Evolutionary conservation across 2,888 invertebrate genomes (phyloP).

Genomic region (Marronus borbonicus): DNA sequence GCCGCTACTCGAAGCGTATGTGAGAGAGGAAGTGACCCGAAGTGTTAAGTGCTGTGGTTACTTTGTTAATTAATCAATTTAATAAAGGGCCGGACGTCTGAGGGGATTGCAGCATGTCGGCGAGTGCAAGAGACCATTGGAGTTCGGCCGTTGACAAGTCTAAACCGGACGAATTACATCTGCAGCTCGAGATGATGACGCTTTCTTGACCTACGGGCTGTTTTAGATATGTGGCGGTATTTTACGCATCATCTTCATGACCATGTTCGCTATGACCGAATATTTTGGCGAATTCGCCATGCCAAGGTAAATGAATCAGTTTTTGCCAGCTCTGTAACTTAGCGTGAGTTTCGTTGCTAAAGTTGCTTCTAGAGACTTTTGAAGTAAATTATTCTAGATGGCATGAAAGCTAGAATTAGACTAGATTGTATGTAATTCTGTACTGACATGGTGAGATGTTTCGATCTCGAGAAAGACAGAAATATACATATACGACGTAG

Average conservation of each 20-base stretch:
- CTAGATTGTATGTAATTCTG: too few relatives aligned
- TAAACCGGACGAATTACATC: not conserved
- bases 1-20: too few relatives aligned
- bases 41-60: constrained; percentile 14
- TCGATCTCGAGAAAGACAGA: too few relatives aligned
- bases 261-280: constrained; percentile 73
- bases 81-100: too few relatives aligned
- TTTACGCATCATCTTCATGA: constrained; percentile 48
- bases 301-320: constrained; percentile 67
- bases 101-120: not conserved
- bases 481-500: too few relatives aligned
- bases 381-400: too few relatives aligned
- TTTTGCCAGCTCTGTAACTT: not conserved
- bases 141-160: not conserved
- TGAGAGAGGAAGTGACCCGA: not conserved
- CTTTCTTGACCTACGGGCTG: constrained; percentile 40
- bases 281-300: constrained; percentile 73
- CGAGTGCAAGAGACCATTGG: not conserved
- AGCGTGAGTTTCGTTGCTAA: too few relatives aligned
- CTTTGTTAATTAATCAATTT: not conserved
- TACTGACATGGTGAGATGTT: too few relatives aligned
- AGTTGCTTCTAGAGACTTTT: too few relatives aligned
- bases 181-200: not conserved
- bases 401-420: too few relatives aligned
- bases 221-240: constrained; percentile 53